A percentile compares a stretch with the other conserved stretches of the same genome.
These are phyloP conservation scores for Plecturocebus donacophilus DNA, from an alignment of 2,113 vertebrate species.

Conservation along the genomic window DNA sequence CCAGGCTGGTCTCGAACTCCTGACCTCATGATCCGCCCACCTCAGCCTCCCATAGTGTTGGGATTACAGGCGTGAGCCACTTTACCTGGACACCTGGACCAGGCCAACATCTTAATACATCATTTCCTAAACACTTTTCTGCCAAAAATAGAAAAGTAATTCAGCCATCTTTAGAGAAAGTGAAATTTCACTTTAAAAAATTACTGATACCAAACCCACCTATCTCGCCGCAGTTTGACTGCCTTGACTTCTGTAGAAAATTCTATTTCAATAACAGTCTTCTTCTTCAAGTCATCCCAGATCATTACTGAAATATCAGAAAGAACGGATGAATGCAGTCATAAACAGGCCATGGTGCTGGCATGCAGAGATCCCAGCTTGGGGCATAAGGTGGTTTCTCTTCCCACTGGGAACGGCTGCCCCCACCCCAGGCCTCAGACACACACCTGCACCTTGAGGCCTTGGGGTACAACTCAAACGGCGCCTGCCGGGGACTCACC, in stretches of 20 bases:
- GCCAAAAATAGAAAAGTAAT: not conserved
- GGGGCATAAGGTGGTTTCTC: not conserved
- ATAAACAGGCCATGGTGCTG: not conserved
- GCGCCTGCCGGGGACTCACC: not conserved
- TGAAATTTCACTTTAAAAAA: rapidly evolving
- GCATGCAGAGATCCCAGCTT: not conserved
- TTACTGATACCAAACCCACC: slow-evolving; percentile 81
- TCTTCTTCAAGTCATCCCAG: slow-evolving; percentile 99
- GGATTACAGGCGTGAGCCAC: too few relatives aligned
- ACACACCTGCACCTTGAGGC: not conserved
- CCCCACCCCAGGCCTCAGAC: not conserved
- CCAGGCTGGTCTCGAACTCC: too few relatives aligned
- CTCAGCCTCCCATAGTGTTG: too few relatives aligned
- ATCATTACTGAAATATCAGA: slow-evolving; percentile 93
- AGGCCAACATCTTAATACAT: not conserved
- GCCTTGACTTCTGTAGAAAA: slow-evolving; percentile 99
- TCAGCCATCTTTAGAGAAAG: not conserved
- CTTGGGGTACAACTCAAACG: not conserved
- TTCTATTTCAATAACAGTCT: slow-evolving; percentile 98
- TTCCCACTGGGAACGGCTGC: not conserved
- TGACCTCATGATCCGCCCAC: too few relatives aligned
- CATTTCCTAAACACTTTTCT: not conserved
- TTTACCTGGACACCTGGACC: rapidly evolving
- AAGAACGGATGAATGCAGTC: not conserved
- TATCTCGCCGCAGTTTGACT: slow-evolving; percentile 96